Evolutionary conservation across 2,888 invertebrate species (phyloP).

Genomic region (Mimumesa dahlbomi): DNA sequence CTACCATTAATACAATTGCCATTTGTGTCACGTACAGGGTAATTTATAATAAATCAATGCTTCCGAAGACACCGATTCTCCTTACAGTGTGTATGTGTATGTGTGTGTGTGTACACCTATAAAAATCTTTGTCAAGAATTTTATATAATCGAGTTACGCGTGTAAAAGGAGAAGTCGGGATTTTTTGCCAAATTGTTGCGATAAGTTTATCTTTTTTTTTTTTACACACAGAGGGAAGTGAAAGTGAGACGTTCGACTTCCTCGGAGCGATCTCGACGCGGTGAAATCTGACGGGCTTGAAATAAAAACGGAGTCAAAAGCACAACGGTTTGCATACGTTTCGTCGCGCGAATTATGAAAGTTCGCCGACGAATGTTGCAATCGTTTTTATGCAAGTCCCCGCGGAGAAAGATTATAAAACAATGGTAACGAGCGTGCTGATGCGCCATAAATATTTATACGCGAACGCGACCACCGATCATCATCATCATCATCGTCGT

Average conservation of each 20-base stretch:
- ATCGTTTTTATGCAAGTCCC: conserved; percentile 5
- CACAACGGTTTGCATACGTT: not conserved
- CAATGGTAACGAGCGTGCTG: conserved; percentile 12
- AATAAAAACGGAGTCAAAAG: conserved; percentile 19
- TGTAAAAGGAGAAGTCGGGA: not conserved
- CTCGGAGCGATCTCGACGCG: not conserved
- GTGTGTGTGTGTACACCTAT: no score
- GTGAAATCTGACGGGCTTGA: conserved; percentile 20
- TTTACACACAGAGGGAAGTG: conserved; percentile 31
- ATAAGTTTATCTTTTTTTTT: no score
- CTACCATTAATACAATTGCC: no score
- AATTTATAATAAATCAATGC: no score
- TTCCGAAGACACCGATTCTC: no score
- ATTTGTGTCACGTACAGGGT: no score
- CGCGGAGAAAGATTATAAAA: conserved; percentile 20
- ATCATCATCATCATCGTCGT: not conserved
- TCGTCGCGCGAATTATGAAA: conserved; percentile 35
- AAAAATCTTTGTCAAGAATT: no score
- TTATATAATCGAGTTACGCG: no score
- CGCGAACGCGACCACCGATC: not conserved
- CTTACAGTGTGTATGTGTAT: no score
- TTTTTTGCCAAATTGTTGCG: conserved; percentile 25
- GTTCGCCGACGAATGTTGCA: conserved; percentile 29
- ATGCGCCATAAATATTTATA: conserved; percentile 33
- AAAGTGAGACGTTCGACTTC: conserved; percentile 33